Base-by-base conservation (phyloP, 2,113 vertebrate genomes). In the Chlorodrepanis virens region DNA sequence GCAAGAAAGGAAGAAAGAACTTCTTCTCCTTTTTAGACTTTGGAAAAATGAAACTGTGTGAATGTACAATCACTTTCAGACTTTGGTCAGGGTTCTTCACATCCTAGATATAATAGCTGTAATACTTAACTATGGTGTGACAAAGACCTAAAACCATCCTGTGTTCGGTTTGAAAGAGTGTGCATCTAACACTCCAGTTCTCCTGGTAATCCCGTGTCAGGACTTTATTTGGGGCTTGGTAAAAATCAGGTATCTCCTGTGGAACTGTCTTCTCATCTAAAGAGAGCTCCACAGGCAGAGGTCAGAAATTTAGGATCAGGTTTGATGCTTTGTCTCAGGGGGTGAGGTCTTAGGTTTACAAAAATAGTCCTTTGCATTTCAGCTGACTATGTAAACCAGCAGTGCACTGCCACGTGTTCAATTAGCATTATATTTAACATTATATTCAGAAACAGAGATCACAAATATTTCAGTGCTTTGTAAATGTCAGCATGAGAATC, bases 331-430 rank as follows among this genome's bases (percentile, higher is more conserved):
- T 82, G 27, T 21, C 39, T 93, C 16, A 67, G 20, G 45, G 6
- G 4, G 0, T 4, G 10, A 83, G 17, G 49, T 91, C 23, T 84
- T 79, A 52, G 15, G 77, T 90, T 71, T 75, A 35, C 39, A 63
- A 24, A 68, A 84, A 19, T 14, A 54, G 21, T 59, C 21, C 31
- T 54, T 35, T 81, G 56, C 33, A 33, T 81, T 81, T 89, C 29
- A 65, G 14, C 44, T 87, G 39, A 40, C 18, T 33, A 71, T 70
- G 20, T 79, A 50, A 74, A 53, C 8, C 47, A 64, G 16, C 31
- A 60, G 13, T 33, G 21, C 5, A 27, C 19, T 31, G 4, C 17
- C 1, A 13, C 0, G 0, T 50, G 7, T 50, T 77, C 37, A 67
- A 20, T 53, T 35, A 72, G 52, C 28, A 20, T 56, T 70, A 5